Conservation (phyloP, 2,797 vertebrate genomes). For the Dromococcyx pavoninus region DNA sequence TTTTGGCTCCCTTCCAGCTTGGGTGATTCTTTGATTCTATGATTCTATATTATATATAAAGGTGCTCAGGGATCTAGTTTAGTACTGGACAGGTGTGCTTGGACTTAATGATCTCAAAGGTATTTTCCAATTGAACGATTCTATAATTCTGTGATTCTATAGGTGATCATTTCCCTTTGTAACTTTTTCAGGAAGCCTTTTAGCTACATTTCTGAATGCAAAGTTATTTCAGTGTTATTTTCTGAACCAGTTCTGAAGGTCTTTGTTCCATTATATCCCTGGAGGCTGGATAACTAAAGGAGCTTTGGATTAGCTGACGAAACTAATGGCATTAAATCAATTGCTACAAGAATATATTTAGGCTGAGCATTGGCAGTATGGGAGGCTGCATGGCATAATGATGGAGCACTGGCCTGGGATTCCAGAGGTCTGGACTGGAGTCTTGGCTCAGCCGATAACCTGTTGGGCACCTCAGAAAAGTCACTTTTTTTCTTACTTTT, state of each 20-base stretch:
- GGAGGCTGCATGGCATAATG: constrained; percentile 39
- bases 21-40: too few relatives aligned
- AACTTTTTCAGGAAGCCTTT: too few relatives aligned
- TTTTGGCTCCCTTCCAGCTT: too few relatives aligned
- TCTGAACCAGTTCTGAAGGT: constrained; percentile 8
- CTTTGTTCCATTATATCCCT: constrained; percentile 17
- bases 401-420: constrained; percentile 43
- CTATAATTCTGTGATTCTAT: too few relatives aligned
- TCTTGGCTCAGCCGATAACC: constrained; percentile 26
- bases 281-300: constrained; percentile 18
- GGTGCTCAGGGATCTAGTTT: too few relatives aligned
- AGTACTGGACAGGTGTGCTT: too few relatives aligned
- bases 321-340: constrained; percentile 62
- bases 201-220: too few relatives aligned
- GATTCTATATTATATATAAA: too few relatives aligned
- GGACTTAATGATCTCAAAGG: too few relatives aligned
- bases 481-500: constrained; percentile 27
- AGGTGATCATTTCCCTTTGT: neutral
- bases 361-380: constrained; percentile 34
- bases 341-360: constrained; percentile 56
- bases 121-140: too few relatives aligned
- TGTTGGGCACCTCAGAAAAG: constrained; percentile 9
- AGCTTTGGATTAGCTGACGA: constrained; percentile 44
- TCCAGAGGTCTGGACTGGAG: neutral
- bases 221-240: neutral